phyloP scores from a whole-genome alignment of 2,113 vertebrate species.

The Trachemys scripta region DNA sequence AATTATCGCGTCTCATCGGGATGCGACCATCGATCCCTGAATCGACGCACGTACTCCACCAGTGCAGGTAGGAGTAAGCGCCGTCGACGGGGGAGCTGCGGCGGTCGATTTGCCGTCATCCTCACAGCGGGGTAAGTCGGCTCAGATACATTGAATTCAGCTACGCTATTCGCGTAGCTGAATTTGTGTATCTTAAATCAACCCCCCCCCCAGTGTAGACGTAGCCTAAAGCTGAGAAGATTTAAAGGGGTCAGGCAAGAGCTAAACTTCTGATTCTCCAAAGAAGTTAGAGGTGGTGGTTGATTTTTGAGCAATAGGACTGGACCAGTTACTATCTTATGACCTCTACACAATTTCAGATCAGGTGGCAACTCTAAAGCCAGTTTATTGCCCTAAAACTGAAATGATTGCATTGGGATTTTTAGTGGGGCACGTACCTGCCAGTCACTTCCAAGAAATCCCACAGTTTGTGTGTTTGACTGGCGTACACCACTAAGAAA shows the following conservation, averaged over 20 bases:
- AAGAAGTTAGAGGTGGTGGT: neutral
- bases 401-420: neutral
- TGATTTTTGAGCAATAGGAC: neutral
- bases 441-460: neutral
- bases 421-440: neutral
- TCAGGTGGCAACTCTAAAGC: neutral
- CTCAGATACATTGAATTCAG: too few species aligned
- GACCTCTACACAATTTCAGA: neutral
- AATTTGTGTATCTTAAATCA: too few species aligned
- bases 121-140: too few species aligned
- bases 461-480: neutral
- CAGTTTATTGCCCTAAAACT: neutral
- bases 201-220: too few species aligned
- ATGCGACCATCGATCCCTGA: too few species aligned
- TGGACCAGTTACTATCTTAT: neutral
- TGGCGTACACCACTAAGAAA: accelerated
- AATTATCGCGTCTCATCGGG: too few species aligned
- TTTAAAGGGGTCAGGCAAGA: neutral
- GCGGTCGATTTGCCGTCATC: too few species aligned
- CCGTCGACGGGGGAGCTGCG: too few species aligned
- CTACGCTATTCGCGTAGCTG: too few species aligned
- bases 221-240: neutral
- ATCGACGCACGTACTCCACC: too few species aligned
- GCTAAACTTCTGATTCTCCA: neutral
- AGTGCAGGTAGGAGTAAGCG: too few species aligned